Conservation (phyloP, 1,140 invertebrate genomes). For the Hyles euphorbiae region DNA sequence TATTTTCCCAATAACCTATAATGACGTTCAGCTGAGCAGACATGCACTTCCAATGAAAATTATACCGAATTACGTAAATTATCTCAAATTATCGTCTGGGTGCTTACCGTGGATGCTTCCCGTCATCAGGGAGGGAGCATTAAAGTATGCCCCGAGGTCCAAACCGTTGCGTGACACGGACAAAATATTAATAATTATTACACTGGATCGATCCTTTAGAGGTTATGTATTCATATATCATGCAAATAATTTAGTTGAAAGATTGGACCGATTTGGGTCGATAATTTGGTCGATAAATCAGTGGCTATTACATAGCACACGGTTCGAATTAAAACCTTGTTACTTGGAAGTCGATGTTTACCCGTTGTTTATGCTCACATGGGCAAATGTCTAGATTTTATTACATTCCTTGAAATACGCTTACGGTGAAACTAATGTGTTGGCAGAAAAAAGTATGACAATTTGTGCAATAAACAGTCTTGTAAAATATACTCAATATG, state of each 20-base stretch:
- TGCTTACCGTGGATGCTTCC: conserved; percentile 40
- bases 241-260: too few relatives aligned
- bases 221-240: background rate
- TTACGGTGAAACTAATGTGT: too few relatives aligned
- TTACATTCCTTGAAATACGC: conserved; percentile 18
- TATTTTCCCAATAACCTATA: conserved; percentile 44
- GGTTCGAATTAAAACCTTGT: conserved; percentile 13
- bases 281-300: too few relatives aligned
- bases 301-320: conserved; percentile 10
- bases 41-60: conserved; percentile 62
- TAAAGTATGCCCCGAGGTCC: conserved; percentile 35
- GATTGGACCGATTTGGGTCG: too few relatives aligned
- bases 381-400: conserved; percentile 8
- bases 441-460: too few relatives aligned
- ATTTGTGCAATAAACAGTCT: too few relatives aligned
- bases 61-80: conserved; percentile 66
- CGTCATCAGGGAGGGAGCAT: conserved; percentile 42
- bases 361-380: too few relatives aligned
- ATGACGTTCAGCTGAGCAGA: conserved; percentile 46
- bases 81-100: conserved; percentile 61
- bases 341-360: too few relatives aligned
- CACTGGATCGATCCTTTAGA: conserved; percentile 29
- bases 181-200: conserved; percentile 58
- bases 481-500: too few relatives aligned
- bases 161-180: conserved; percentile 47